phyloP scores from a whole-genome alignment of 2,797 vertebrate species.

The Ctenochaetus hawaiiensis region DNA sequence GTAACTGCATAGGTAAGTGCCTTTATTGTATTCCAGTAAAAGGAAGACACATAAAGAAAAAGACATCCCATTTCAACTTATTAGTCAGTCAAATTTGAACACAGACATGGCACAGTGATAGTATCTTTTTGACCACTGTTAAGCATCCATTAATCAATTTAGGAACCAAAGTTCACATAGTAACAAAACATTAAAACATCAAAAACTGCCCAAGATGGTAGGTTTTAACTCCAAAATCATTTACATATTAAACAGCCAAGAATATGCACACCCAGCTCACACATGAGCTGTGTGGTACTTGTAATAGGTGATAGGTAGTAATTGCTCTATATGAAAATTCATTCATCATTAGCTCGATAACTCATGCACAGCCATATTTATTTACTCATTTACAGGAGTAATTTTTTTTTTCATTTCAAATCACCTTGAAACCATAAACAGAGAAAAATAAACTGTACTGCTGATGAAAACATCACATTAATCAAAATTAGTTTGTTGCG shows the following conservation, averaged over 20 bases:
- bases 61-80: neutral
- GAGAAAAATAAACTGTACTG: neutral
- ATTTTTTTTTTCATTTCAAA: constrained; percentile 1
- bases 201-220: neutral
- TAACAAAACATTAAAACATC: neutral
- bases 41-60: neutral
- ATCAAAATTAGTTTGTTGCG: neutral
- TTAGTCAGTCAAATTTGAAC: constrained; percentile 1
- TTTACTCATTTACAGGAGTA: neutral
- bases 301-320: neutral
- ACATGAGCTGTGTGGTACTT: neutral
- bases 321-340: constrained; percentile 7
- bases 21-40: neutral
- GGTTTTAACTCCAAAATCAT: neutral
- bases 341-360: neutral
- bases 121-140: neutral
- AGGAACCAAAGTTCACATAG: neutral
- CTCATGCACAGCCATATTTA: constrained; percentile 11
- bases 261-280: neutral
- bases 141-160: constrained; percentile 10
- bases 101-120: neutral
- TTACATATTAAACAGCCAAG: neutral
- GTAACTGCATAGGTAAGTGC: too few species aligned
- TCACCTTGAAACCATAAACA: neutral
- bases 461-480: neutral